Conservation (phyloP, 2,888 invertebrate species). For the Drosophila acutilabella region DNA sequence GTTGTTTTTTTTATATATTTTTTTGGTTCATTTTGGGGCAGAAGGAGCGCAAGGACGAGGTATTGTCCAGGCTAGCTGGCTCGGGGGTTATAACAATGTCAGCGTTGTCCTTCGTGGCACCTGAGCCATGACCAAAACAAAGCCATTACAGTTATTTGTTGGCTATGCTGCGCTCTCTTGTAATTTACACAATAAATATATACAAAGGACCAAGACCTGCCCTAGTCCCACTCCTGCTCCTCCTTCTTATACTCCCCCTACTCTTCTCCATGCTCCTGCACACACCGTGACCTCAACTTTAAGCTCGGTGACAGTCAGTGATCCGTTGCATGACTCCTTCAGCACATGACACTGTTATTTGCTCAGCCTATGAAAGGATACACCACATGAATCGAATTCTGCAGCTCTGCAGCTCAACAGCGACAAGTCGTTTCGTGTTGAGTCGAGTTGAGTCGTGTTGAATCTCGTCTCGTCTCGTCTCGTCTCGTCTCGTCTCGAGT, state of each 20-base stretch:
- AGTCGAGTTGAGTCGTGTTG: neutral
- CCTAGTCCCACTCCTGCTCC: neutral
- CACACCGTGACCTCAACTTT: constrained; percentile 30
- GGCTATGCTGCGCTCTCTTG: constrained; percentile 71
- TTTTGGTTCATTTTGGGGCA: constrained; percentile 30
- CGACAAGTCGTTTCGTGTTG: neutral
- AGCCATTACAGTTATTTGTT: constrained; percentile 80
- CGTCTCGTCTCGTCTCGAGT: constrained; percentile 49
- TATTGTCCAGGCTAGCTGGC: constrained; percentile 32
- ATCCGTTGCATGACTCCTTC: constrained; percentile 67
- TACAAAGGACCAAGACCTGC: constrained; percentile 62
- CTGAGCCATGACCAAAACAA: constrained; percentile 77
- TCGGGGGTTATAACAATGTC: constrained; percentile 60
- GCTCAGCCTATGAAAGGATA: constrained; percentile 56
- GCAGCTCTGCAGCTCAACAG: constrained; percentile 10
- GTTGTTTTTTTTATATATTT: constrained; percentile 58
- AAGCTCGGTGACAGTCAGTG: constrained; percentile 51
- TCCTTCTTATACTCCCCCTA: neutral
- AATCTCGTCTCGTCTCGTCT: constrained; percentile 13
- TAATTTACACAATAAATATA: constrained; percentile 80
- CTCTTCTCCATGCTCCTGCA: neutral
- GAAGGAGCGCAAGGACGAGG: constrained; percentile 11
- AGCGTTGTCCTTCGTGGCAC: constrained; percentile 69
- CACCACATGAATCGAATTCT: neutral
- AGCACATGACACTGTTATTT: constrained; percentile 67